Evolutionary conservation across 2,113 vertebrate species (phyloP), one percentile per base, ranked within the genome.

Genomic region (Anseranas semipalmata): DNA sequence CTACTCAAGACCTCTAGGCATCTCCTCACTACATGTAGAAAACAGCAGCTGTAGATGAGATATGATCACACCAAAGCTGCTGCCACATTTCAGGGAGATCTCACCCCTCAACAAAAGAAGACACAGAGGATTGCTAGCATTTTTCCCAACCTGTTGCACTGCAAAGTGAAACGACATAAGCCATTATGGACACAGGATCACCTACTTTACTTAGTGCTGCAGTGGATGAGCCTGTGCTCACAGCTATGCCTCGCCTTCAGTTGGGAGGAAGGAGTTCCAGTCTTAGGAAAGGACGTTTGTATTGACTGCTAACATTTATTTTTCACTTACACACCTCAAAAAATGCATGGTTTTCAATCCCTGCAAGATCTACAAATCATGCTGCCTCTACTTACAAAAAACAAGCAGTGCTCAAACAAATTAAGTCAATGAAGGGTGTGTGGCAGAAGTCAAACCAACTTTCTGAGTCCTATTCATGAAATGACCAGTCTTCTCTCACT

Each of bases 71-170:
- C 66, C 37, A 94, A 85, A 89, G 41, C 28, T 4, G 4, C 45
- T 83, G 45, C 50, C n/a, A 6, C 4, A 6, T 66, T 76, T 66
- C 33, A 66, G 48, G 30, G 48, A 70, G 19, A 35, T 62, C 59
- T 62, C 45, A 27, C 6, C 21, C 24, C 35, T 1, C 11, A 48
- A 2, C 6, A 46, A 43, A 68, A 13, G 43, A 83, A 27, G 11
- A 27, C 1, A 0, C 5, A 25, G 50, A 43, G 27, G 48, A 46
- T 2, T 46, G 55, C n/a, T 70, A 35, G 12, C 28, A 50, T 65
- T 59, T 55, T 74, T 86, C 72, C 37, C 33, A 65, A 35, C 15
- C 3, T 35, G 32, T 16, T 63, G 73, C 56, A 63, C 32, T n/a
- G 28, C 65, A 67, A 55, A 91, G n/a, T 58, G 39, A 82, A 67